Evolutionary conservation across 2,797 vertebrate species (phyloP).

Genomic region (Pelobates cultripes): DNA sequence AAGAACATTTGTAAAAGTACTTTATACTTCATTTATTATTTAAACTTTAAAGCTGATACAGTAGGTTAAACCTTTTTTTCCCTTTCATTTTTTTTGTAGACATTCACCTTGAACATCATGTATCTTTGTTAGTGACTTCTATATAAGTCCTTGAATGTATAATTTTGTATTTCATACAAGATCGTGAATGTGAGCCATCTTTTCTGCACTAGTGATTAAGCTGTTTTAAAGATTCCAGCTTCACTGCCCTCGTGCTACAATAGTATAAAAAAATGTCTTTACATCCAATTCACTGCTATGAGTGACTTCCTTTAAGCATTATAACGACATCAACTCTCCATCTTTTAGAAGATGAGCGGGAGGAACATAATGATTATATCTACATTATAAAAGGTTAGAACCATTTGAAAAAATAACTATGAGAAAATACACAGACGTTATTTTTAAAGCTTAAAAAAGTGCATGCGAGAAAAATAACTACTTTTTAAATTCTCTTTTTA

Average conservation of each 20-base stretch:
- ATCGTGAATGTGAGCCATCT: neutral
- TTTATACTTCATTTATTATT: neutral
- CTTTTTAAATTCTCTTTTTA: too few relatives aligned
- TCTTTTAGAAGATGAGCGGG: conserved; percentile 14
- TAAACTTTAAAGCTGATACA: neutral
- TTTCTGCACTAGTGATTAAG: neutral
- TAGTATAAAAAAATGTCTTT: neutral
- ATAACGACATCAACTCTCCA: conserved; percentile 10
- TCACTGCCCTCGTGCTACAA: conserved; percentile 9
- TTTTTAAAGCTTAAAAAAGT: neutral
- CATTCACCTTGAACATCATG: neutral
- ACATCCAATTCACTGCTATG: conserved; percentile 14
- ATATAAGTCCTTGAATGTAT: neutral
- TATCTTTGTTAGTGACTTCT: neutral
- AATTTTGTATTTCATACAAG: neutral
- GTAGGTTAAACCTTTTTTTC: neutral
- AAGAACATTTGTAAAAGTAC: neutral
- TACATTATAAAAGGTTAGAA: conserved; percentile 17
- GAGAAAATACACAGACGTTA: neutral
- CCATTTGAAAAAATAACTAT: conserved; percentile 10
- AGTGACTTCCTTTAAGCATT: conserved; percentile 9
- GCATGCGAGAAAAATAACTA: neutral
- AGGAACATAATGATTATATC: conserved; percentile 7
- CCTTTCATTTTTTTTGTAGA: neutral
- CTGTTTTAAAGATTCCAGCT: conserved; percentile 11